Evolutionary conservation across 1,140 invertebrate species (phyloP), one percentile per base, ranked within the genome.

Genomic region (Pinna nobilis): DNA sequence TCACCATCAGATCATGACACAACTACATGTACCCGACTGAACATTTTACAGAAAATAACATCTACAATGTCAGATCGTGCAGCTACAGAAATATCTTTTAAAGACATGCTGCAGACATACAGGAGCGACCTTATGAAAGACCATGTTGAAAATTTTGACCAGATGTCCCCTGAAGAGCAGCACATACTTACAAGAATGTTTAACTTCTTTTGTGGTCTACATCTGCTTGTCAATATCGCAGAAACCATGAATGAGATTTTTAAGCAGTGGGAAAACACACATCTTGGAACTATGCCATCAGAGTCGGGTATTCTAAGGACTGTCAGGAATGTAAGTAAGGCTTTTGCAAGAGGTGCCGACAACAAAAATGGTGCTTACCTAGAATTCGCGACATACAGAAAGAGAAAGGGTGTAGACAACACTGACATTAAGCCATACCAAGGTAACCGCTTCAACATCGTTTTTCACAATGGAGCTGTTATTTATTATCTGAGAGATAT

Each of bases 201-300:
- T 28, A 57, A 57, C 28, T 57, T 57, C 53, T 25, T 57, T 28
- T 57, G 53, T 57, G 53, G 53, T 15, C 28, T 57, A 57, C 53
- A 57, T 57, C n/a, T 57, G 5, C 7, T 57, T 9, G 53, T 57
- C 6, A 57, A 57, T 57, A 57, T 28, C 32, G 25, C 11, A n/a
- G n/a, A n/a, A n/a, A n/a, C n/a, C n/a, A n/a, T n/a, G n/a, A n/a
- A n/a, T n/a, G n/a, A n/a, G n/a, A n/a, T n/a, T n/a, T n/a, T n/a
- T n/a, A n/a, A n/a, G n/a, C n/a, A n/a, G n/a, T n/a, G n/a, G n/a
- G n/a, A 23, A 30, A 57, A 30, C 28, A 23, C 9, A 11, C 39
- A 44, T 11, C 39, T 11, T 9, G n/a, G n/a, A n/a, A n/a, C n/a
- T n/a, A n/a, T n/a, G n/a, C n/a, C n/a, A n/a, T n/a, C n/a, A n/a